These are phyloP conservation scores for Hyposoter dolosus DNA, from an alignment of 2,888 invertebrate species.

Conservation along the genomic window DNA sequence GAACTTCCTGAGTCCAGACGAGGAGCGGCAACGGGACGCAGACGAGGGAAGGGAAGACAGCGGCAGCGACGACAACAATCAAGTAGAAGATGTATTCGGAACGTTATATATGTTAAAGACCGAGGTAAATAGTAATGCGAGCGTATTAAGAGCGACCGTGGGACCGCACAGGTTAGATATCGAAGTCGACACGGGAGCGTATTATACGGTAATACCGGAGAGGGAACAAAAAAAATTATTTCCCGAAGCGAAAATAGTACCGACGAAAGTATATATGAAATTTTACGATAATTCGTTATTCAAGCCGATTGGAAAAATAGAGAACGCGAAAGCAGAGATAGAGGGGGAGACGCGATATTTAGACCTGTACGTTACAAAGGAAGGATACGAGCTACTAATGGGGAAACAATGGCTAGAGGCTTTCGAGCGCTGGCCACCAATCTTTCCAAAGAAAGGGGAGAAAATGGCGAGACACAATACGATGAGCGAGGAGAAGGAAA, in stretches of 20 bases:
- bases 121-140: constrained; percentile 9
- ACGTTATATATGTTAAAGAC: constrained; percentile 24
- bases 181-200: constrained; percentile 53
- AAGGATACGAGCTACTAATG: constrained; percentile 58
- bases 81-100: constrained; percentile 20
- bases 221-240: constrained; percentile 14
- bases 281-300: constrained; percentile 29
- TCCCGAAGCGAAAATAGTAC: background rate
- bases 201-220: constrained; percentile 43
- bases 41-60: constrained; percentile 22
- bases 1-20: constrained; percentile 6
- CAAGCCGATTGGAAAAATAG: constrained; percentile 45
- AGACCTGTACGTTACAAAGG: constrained; percentile 60
- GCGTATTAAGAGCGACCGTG: constrained; percentile 22
- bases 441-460: constrained; percentile 29
- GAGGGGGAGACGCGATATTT: constrained; percentile 14
- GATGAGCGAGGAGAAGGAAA: background rate
- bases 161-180: constrained; percentile 9
- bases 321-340: constrained; percentile 11
- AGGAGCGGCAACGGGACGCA: constrained; percentile 8
- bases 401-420: constrained; percentile 52
- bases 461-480: constrained; percentile 8
- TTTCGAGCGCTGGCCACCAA: constrained; percentile 46
- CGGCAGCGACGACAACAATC: constrained; percentile 43
- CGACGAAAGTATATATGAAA: constrained; percentile 47